Conservation (phyloP, 2,113 vertebrate species). For the Trematocara nigrifrons region DNA sequence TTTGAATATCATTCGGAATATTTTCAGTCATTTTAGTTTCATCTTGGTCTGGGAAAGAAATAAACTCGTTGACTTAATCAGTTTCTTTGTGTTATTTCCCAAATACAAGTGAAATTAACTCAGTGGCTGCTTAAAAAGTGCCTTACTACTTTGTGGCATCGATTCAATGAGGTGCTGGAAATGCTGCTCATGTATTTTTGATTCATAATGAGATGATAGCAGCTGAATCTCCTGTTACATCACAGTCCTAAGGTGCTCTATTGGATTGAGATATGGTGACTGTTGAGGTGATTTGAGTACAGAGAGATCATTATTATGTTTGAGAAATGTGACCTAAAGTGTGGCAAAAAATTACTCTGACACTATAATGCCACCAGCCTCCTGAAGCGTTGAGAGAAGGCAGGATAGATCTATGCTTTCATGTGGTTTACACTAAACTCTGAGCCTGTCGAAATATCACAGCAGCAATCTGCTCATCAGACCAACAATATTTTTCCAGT, state of each 20-base stretch:
- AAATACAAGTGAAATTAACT: background rate
- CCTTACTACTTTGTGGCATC: background rate
- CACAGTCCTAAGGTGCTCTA: background rate
- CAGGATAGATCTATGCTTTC: background rate
- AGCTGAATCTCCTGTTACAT: background rate
- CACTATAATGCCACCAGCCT: background rate
- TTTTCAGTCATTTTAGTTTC: background rate
- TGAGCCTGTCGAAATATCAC: background rate
- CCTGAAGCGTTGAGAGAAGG: background rate
- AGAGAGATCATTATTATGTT: background rate
- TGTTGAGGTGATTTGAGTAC: background rate
- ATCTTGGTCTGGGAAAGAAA: conserved; percentile 22
- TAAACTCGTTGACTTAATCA: conserved; percentile 29
- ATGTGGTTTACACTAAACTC: background rate
- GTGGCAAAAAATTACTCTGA: background rate
- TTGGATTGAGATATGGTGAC: background rate
- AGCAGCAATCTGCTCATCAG: background rate
- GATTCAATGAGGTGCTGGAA: background rate
- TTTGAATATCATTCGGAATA: background rate
- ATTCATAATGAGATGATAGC: background rate
- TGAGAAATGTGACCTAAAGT: background rate
- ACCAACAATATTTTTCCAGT: background rate
- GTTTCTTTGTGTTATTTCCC: background rate
- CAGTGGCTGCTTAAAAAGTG: background rate
- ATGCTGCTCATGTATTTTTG: background rate